Evolutionary conservation across 37 sponge, comb jelly and placozoan species (phyloP).

Genomic region (Agelas oroides): DNA sequence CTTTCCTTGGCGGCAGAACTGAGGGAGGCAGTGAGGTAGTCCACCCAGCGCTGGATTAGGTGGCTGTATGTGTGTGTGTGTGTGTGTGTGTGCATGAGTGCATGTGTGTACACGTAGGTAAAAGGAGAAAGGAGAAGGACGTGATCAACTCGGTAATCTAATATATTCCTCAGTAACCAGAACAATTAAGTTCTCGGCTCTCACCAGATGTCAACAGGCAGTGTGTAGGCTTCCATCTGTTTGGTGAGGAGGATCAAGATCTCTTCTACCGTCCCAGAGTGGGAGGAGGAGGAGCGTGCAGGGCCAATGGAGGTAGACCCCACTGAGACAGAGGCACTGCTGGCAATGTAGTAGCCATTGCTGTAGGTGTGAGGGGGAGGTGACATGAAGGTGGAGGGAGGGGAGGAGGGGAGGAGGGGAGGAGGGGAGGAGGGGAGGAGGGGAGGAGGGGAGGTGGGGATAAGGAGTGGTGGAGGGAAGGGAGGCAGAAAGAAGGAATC

Average conservation of each 20-base stretch:
- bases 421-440: too few species aligned
- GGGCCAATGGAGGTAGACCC: slow-evolving; percentile 19
- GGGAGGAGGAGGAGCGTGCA: slow-evolving; percentile 8
- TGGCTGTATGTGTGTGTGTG: slow-evolving; percentile 36
- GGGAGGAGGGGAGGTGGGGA: not conserved
- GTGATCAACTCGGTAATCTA: too few species aligned
- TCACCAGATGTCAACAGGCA: slow-evolving; percentile 77
- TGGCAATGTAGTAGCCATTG: slow-evolving; percentile 57
- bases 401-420: not conserved
- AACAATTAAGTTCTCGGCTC: too few species aligned
- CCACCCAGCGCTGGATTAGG: slow-evolving; percentile 78
- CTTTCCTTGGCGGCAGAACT: slow-evolving; percentile 22
- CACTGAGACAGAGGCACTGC: slow-evolving; percentile 4
- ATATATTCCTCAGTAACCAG: too few species aligned
- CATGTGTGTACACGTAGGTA: not conserved
- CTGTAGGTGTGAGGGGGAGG: slow-evolving; percentile 29
- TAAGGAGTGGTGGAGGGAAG: not conserved
- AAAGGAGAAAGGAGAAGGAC: too few species aligned
- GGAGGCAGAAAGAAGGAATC: too few species aligned
- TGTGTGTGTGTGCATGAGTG: not conserved
- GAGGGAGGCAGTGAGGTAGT: slow-evolving; percentile 56
- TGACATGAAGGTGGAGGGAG: not conserved
- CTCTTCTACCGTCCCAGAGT: slow-evolving; percentile 48
- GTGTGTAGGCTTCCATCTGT: slow-evolving; percentile 66
- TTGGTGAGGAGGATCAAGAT: slow-evolving; percentile 66